A percentile compares a stretch with the other conserved stretches of the same genome.
phyloP scores from a whole-genome alignment of 2,113 vertebrate genomes.

The Orcinus orca region DNA sequence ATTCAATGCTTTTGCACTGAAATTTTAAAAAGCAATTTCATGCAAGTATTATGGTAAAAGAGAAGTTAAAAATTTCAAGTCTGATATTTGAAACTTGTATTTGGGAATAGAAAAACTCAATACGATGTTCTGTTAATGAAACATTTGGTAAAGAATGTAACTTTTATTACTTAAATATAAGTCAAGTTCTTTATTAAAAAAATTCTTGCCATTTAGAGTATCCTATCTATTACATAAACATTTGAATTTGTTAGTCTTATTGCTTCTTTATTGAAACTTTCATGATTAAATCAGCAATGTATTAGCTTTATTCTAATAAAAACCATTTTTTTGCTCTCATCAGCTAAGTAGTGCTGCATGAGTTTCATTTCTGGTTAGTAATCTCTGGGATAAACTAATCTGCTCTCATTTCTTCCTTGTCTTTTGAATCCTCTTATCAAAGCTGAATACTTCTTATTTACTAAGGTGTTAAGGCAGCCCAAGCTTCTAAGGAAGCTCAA shows the following conservation, averaged over 20 bases:
- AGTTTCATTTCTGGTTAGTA: not conserved
- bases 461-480: not conserved
- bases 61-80: not conserved
- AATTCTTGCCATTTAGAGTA: not conserved
- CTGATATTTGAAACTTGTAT: slow-evolving; percentile 15
- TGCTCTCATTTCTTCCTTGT: not conserved
- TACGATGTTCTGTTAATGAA: not conserved
- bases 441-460: not conserved
- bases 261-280: not conserved
- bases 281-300: not conserved
- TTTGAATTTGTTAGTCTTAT: not conserved
- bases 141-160: not conserved
- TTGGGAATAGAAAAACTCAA: not conserved
- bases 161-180: not conserved
- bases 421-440: not conserved
- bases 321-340: not conserved
- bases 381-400: not conserved
- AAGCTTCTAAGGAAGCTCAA: not conserved
- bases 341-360: not conserved
- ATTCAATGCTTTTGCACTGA: slow-evolving; percentile 45
- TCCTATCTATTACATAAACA: not conserved
- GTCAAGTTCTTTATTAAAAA: not conserved
- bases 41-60: not conserved
- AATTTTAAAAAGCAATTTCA: slow-evolving; percentile 26
- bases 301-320: not conserved